Conservation (phyloP, 2,797 vertebrate genomes). For the Cyprinella venusta region DNA sequence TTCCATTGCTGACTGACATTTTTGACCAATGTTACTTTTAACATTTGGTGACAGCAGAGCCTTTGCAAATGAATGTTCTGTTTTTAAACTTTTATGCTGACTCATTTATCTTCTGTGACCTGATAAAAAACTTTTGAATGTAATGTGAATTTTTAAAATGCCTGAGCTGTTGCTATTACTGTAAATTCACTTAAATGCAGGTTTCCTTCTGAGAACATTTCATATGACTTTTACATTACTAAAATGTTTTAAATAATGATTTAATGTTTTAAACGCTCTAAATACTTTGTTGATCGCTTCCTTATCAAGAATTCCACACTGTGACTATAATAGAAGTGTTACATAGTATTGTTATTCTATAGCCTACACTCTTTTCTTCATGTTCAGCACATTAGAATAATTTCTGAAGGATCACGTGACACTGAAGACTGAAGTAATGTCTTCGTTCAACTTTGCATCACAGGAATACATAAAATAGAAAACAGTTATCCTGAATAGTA, state of each 20-base stretch:
- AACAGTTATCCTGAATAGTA: not conserved
- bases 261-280: not conserved
- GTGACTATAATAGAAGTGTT: not conserved
- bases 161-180: not conserved
- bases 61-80: not conserved
- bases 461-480: not conserved
- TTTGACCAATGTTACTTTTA: not conserved
- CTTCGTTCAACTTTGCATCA: not conserved
- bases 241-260: not conserved
- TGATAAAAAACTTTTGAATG: not conserved
- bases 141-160: not conserved
- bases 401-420: not conserved
- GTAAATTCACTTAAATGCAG: not conserved
- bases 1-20: conserved; percentile 17
- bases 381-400: not conserved
- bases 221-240: conserved; percentile 1
- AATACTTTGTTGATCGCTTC: not conserved
- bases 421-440: not conserved
- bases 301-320: not conserved
- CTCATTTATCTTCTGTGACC: not conserved
- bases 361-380: not conserved
- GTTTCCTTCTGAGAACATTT: conserved; percentile 25
- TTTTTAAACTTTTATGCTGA: not conserved
- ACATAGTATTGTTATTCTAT: not conserved
- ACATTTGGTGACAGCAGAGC: conserved; percentile 2